Evolutionary conservation across 2,888 invertebrate species (phyloP), one percentile per base, ranked within the genome.

Genomic region (Phalera bucephala): DNA sequence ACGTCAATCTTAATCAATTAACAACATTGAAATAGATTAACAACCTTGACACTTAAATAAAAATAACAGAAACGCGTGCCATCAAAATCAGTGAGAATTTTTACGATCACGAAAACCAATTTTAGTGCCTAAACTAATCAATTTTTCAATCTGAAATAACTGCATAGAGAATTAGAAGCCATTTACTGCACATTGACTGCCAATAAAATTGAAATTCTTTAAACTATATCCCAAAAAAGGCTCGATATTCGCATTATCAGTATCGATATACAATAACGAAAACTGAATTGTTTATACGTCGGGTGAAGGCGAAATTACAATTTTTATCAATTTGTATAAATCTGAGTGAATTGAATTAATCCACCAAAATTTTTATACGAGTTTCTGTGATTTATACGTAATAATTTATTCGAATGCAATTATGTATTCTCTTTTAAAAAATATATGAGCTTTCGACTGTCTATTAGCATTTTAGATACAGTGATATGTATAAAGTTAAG

Each of bases 241-340:
- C 11, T 25, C 4, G 1, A 11, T 10, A 12, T 11, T 25, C 10
- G 11, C 6, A 12, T 25, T 17, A 17, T 17, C 3, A 17, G 17
- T 3, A 3, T 17, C 3, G 5, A 17, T 17, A 17, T 3, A 17
- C 6, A 49, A 36, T 29, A 41, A 49, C 27, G 35, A 40, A 49
- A 41, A 29, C 17, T 14, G 7, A 31, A 38, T 40, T 43, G 31
- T 26, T 3, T 29, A 9, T 27, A n/a, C 13, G 29, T 31, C 22
- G 29, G 27, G 12, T 7, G 25, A 34, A 34, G 33, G 13, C 10
- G 11, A 20, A 32, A 19, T 33, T 42, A 33, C 45, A 28, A 31
- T 39, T 42, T 48, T 35, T 22, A 41, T 29, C 19, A 34, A 31
- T 42, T 37, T 27, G 20, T 37, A 50, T 49, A 29, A 43, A 43